phyloP scores from a whole-genome alignment of 2,797 vertebrate species.

The Lutjanus campechanus region DNA sequence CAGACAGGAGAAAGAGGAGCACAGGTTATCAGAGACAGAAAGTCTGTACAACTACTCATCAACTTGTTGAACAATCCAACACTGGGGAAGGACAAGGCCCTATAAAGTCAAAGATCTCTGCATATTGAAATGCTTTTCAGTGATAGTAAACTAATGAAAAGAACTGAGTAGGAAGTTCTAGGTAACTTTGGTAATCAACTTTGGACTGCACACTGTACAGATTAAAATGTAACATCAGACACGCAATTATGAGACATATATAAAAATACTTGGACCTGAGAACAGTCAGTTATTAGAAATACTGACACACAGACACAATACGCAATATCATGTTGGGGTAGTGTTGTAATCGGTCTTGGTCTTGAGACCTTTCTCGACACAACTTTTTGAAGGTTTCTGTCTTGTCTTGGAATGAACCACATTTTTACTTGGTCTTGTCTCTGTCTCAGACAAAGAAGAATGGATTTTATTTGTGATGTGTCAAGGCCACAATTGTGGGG shows the following conservation, averaged over 20 bases:
- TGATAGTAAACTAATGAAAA: not conserved
- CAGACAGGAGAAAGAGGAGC: conserved; percentile 1
- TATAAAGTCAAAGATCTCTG: not conserved
- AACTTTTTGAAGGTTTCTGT: too few relatives aligned
- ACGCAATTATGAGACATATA: not conserved
- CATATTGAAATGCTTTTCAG: not conserved
- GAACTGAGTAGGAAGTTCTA: not conserved
- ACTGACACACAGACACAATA: not conserved
- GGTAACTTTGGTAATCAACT: not conserved
- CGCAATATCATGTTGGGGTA: too few relatives aligned
- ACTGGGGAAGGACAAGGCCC: not conserved
- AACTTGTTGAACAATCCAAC: not conserved
- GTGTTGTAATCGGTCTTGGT: too few relatives aligned
- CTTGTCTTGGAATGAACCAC: too few relatives aligned
- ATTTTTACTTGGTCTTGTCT: too few relatives aligned
- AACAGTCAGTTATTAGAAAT: not conserved
- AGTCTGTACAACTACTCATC: not conserved
- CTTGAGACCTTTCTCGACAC: too few relatives aligned
- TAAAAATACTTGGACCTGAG: not conserved
- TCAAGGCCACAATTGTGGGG: too few relatives aligned
- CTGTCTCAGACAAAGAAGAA: too few relatives aligned
- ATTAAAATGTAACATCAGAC: too few relatives aligned
- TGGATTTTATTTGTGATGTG: too few relatives aligned
- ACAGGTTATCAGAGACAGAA: not conserved
- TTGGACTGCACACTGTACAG: not conserved